A percentile compares a stretch with the other conserved stretches of the same genome.
phyloP scores from a whole-genome alignment of 2,113 vertebrate genomes.

The Gymnogyps californianus region DNA sequence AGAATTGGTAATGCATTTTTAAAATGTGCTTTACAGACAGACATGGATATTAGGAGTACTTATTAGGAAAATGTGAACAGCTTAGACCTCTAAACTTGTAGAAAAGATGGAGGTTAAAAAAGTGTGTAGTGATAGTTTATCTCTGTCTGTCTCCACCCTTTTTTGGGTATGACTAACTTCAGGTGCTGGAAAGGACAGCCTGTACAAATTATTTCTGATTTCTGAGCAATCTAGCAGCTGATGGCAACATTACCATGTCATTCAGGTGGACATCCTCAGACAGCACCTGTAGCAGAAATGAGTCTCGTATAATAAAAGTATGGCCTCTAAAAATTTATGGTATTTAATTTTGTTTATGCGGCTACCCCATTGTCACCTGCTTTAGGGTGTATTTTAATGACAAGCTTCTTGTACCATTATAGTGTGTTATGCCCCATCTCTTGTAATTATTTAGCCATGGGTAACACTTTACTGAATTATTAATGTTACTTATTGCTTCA shows the following conservation, averaged over 20 bases:
- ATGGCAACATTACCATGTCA: background rate
- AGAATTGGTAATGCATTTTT: background rate
- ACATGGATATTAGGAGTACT: background rate
- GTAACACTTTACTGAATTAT: slow-evolving; percentile 15
- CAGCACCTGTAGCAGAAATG: background rate
- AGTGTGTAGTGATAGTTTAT: background rate
- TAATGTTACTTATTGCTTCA: background rate
- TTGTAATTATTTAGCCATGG: background rate
- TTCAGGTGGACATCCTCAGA: background rate
- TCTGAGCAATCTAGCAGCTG: background rate
- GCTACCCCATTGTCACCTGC: background rate
- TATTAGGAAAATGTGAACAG: background rate
- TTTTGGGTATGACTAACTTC: background rate
- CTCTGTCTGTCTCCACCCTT: background rate
- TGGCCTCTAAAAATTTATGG: background rate
- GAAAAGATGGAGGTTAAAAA: background rate
- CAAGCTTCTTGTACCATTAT: background rate
- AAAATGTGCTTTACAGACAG: background rate
- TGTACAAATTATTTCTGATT: background rate
- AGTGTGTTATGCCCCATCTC: background rate
- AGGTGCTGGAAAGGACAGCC: background rate
- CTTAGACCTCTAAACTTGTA: background rate
- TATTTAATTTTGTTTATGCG: background rate
- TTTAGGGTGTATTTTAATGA: background rate
- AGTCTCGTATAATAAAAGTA: background rate